Evolutionary conservation across 1,140 invertebrate species (phyloP).

Genomic region (Drosophila chauvacae): DNA sequence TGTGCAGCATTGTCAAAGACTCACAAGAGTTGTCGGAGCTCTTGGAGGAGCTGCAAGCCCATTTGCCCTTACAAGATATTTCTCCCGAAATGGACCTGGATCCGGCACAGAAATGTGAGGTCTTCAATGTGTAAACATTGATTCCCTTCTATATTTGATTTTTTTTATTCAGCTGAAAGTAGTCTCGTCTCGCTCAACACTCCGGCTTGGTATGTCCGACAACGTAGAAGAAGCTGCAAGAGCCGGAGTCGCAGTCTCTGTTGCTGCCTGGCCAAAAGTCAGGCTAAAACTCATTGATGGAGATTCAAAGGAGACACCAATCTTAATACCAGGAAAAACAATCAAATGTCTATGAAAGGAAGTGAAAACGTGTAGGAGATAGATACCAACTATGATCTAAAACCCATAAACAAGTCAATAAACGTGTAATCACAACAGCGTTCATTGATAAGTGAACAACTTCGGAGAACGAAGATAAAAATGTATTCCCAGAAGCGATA

Average conservation of each 20-base stretch:
- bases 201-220: constrained; percentile 62
- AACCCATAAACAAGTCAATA: constrained; percentile 16
- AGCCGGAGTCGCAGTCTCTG: constrained; percentile 68
- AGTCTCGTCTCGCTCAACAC: constrained; percentile 51
- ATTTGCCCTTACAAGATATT: constrained; percentile 89
- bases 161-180: constrained; percentile 33
- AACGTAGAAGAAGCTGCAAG: constrained; percentile 63
- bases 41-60: constrained; percentile 92
- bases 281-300: constrained; percentile 34
- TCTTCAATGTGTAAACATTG: accelerated
- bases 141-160: neutral
- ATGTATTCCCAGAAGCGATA: constrained; percentile 40
- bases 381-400: constrained; percentile 12
- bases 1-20: constrained; percentile 94
- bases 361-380: constrained; percentile 18
- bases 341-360: constrained; percentile 1
- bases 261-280: constrained; percentile 52
- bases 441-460: constrained; percentile 19
- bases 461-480: constrained; percentile 21
- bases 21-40: constrained; percentile 91
- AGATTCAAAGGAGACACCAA: neutral
- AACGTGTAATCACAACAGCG: constrained; percentile 8
- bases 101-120: constrained; percentile 46
- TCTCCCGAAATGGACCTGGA: constrained; percentile 22
- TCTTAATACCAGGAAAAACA: neutral